Evolutionary conservation across 2,797 vertebrate species (phyloP).

Genomic region (Discoglossus pictus): DNA sequence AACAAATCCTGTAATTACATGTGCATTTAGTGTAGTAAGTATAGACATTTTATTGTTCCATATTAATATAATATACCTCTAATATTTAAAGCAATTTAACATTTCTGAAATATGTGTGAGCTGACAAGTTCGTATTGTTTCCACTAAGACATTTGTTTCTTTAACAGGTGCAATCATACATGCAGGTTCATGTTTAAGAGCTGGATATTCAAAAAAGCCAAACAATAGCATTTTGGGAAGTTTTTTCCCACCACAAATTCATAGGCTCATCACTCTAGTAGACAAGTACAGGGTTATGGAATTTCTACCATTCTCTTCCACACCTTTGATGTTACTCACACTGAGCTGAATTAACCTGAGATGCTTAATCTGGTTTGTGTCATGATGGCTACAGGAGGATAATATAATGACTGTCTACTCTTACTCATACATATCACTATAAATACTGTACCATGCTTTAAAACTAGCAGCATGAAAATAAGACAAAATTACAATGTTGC

Average conservation of each 20-base stretch:
- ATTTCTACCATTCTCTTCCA: constrained; percentile 42
- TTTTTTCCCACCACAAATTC: constrained; percentile 48
- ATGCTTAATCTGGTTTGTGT: constrained; percentile 39
- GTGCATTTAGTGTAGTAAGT: constrained; percentile 1
- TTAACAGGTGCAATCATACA: constrained; percentile 32
- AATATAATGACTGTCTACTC: background rate
- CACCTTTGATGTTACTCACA: constrained; percentile 42
- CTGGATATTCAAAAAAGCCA: constrained; percentile 19
- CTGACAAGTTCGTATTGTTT: constrained; percentile 39
- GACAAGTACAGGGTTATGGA: constrained; percentile 45
- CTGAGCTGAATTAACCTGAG: constrained; percentile 27
- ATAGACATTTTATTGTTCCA: constrained; percentile 10
- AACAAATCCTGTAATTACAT: constrained; percentile 24
- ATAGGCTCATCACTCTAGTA: constrained; percentile 47
- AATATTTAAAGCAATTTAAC: constrained; percentile 24
- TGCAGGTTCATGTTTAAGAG: constrained; percentile 26
- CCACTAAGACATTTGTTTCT: constrained; percentile 19
- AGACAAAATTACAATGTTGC: no score
- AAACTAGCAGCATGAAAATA: constrained; percentile 36
- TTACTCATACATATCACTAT: constrained; percentile 1
- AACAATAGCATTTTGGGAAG: constrained; percentile 50
- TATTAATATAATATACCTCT: background rate
- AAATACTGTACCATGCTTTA: background rate
- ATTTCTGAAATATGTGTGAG: constrained; percentile 32
- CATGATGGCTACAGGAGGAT: constrained; percentile 20